These are phyloP conservation scores for Mylabris sibirica DNA, from an alignment of 2,888 invertebrate genomes.

Conservation along the genomic window DNA sequence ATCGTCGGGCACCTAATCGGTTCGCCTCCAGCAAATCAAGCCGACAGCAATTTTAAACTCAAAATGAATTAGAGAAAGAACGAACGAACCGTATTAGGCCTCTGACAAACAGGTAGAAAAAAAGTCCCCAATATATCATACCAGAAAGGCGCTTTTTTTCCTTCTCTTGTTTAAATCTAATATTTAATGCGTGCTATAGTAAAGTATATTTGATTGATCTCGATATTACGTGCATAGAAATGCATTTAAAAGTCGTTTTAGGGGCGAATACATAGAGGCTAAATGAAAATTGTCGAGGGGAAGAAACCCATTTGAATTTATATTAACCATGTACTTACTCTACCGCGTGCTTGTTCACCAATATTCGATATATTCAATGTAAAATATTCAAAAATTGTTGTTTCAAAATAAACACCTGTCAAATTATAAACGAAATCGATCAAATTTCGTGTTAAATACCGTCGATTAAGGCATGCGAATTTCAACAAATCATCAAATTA, in stretches of 20 bases:
- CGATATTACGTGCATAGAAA: slow-evolving; percentile 55
- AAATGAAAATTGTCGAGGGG: slow-evolving; percentile 28
- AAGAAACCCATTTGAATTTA: slow-evolving; percentile 56
- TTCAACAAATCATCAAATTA: slow-evolving; percentile 6
- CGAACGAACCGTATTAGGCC: not conserved
- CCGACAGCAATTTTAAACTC: slow-evolving; percentile 46
- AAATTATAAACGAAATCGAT: slow-evolving; percentile 32
- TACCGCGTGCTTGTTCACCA: slow-evolving; percentile 40
- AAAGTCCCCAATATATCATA: slow-evolving; percentile 1
- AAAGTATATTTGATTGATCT: slow-evolving; percentile 55
- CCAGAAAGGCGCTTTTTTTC: too few species aligned
- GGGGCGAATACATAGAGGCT: not conserved
- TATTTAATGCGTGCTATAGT: slow-evolving; percentile 31
- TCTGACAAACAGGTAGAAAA: not conserved
- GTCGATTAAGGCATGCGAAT: not conserved
- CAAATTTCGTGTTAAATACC: slow-evolving; percentile 20
- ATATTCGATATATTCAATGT: not conserved
- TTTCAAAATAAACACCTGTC: slow-evolving; percentile 23
- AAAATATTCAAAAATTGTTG: not conserved
- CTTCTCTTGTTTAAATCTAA: not conserved
- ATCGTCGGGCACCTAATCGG: slow-evolving; percentile 56
- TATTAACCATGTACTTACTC: slow-evolving; percentile 58
- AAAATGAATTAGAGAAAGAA: slow-evolving; percentile 11
- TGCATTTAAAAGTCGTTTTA: slow-evolving; percentile 42
- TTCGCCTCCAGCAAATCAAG: slow-evolving; percentile 49